These are phyloP conservation scores for Drosophila infuscata DNA, from an alignment of 2,888 invertebrate genomes.

Conservation along the genomic window DNA sequence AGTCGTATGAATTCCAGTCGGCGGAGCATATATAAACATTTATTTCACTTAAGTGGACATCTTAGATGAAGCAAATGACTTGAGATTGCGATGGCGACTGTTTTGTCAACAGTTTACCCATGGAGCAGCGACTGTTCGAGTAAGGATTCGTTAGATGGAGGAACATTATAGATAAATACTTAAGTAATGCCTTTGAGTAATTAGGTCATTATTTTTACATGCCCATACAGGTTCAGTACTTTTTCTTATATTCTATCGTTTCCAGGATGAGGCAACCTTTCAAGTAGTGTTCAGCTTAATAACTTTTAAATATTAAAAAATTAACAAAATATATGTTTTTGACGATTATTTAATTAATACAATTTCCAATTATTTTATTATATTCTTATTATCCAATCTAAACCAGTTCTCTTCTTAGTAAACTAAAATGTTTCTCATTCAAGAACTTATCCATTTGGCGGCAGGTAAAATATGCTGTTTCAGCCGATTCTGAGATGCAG, in stretches of 20 bases:
- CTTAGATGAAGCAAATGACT: constrained; percentile 51
- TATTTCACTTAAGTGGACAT: constrained; percentile 73
- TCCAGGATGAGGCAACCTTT: background rate
- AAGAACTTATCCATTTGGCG: no score
- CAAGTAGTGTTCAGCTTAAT: background rate
- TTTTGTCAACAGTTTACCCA: constrained; percentile 1
- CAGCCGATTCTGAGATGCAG: background rate
- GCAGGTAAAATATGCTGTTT: background rate
- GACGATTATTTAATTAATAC: background rate
- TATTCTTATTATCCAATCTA: no score
- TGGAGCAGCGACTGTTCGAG: background rate
- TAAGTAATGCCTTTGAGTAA: background rate
- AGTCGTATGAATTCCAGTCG: constrained; percentile 40
- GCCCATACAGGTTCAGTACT: background rate
- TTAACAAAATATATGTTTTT: background rate
- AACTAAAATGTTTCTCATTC: no score
- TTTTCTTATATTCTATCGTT: no score
- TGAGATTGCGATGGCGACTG: constrained; percentile 14
- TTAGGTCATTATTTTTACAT: background rate
- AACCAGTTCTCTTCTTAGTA: no score
- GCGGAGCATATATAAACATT: constrained; percentile 60
- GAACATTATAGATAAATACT: background rate
- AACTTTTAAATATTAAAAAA: background rate
- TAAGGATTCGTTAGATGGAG: background rate
- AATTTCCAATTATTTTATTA: background rate